A percentile compares a stretch with the other conserved stretches of the same genome.
Evolutionary conservation across 2,797 vertebrate genomes (phyloP).

Genomic region (Brachymystax lenok): DNA sequence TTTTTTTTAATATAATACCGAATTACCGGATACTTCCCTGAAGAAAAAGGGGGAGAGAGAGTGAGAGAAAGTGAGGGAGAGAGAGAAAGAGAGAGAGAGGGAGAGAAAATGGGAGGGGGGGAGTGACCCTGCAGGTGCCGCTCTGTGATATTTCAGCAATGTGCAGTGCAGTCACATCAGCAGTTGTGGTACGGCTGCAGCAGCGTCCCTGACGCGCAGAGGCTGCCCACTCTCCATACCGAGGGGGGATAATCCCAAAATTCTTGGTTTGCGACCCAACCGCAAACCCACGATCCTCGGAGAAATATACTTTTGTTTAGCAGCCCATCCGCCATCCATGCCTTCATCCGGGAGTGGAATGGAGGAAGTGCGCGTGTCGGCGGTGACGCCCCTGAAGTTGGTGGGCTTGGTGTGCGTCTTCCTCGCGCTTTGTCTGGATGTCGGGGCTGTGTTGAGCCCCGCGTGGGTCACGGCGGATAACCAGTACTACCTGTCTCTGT

Average conservation of each 20-base stretch:
- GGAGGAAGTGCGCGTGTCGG: constrained; percentile 91
- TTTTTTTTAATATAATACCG: no score
- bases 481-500: constrained; percentile 93
- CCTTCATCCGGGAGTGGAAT: constrained; percentile 90
- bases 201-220: constrained; percentile 48
- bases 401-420: constrained; percentile 95
- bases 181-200: constrained; percentile 41
- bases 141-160: constrained; percentile 51
- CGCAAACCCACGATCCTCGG: not conserved
- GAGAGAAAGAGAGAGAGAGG: no score
- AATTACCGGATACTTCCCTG: not conserved
- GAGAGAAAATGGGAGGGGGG: no score
- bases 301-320: not conserved
- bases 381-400: constrained; percentile 93
- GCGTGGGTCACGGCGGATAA: constrained; percentile 97
- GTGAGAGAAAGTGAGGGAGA: no score
- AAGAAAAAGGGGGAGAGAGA: not conserved
- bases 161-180: constrained; percentile 45
- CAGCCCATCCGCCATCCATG: constrained; percentile 57
- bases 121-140: constrained; percentile 66
- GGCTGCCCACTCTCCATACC: constrained; percentile 48
- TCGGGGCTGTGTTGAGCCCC: constrained; percentile 91
- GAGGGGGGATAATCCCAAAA: constrained; percentile 9
- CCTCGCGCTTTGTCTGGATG: constrained; percentile 91
- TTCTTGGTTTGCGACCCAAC: not conserved